Conservation (phyloP, 2,888 invertebrate genomes). For the Branchellion lobata region DNA sequence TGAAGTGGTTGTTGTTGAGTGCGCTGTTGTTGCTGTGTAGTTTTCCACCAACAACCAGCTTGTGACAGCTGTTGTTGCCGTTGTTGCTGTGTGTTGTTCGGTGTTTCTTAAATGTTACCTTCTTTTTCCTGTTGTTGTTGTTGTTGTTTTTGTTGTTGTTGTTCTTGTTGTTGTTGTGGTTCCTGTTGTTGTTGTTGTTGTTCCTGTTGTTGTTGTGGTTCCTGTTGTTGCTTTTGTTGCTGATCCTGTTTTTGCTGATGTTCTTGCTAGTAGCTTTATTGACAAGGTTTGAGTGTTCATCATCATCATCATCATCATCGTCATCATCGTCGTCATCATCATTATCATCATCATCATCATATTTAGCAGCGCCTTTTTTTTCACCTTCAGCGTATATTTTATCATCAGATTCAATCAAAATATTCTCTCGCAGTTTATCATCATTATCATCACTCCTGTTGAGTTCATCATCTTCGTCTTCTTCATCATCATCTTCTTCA, state of each 20-base stretch:
- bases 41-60: conserved; percentile 4
- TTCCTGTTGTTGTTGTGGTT: neutral
- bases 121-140: neutral
- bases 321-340: conserved; percentile 25
- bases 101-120: neutral
- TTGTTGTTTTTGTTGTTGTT: neutral
- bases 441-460: conserved; percentile 21
- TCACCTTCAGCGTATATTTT: neutral
- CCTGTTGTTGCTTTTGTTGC: neutral
- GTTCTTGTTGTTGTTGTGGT: neutral
- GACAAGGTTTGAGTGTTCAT: neutral
- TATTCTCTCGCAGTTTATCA: neutral
- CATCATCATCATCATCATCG: conserved; percentile 27
- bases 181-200: neutral
- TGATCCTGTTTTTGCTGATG: neutral
- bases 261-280: neutral
- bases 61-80: neutral
- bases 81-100: neutral
- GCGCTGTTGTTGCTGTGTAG: neutral
- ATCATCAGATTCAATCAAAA: too few relatives aligned
- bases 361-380: neutral
- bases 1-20: neutral
- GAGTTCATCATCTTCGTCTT: conserved; percentile 12
- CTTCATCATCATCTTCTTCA: conserved; percentile 12
- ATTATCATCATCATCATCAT: neutral